phyloP scores from a whole-genome alignment of 1,140 invertebrate genomes.

The Drosophila pseudoananassae region DNA sequence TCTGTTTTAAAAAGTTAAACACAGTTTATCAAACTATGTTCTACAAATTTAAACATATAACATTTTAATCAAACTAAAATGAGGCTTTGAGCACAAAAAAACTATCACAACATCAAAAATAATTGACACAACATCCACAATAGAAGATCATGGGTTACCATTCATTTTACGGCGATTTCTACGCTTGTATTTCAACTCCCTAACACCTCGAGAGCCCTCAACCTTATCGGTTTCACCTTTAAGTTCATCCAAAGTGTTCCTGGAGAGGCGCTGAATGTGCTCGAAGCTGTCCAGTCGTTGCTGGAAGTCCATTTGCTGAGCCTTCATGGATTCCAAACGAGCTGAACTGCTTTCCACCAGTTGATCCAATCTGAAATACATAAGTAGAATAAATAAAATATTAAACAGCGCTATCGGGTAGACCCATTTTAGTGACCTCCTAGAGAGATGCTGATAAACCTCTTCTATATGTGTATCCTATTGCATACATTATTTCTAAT shows the following conservation, averaged over 20 bases:
- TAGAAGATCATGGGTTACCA: constrained; percentile 32
- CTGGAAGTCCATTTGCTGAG: constrained; percentile 66
- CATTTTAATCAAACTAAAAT: too few species aligned
- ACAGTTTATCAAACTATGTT: not conserved
- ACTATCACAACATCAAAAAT: constrained; percentile 37
- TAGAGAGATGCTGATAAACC: constrained; percentile 5
- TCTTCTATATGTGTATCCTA: not conserved
- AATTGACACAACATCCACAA: constrained; percentile 24
- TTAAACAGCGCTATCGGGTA: not conserved
- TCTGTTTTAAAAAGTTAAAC: constrained; percentile 12
- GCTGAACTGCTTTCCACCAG: constrained; percentile 55
- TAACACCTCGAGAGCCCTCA: constrained; percentile 38
- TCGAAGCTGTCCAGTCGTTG: constrained; percentile 69
- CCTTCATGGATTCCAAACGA: constrained; percentile 71
- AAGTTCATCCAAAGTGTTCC: constrained; percentile 65
- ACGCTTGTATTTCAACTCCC: constrained; percentile 52
- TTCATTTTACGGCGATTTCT: constrained; percentile 54
- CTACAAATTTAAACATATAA: not conserved
- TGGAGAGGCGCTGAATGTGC: constrained; percentile 63
- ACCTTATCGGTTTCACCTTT: constrained; percentile 74
- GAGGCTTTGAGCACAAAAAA: not conserved
- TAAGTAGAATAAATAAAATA: not conserved
- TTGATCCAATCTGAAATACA: constrained; percentile 48
- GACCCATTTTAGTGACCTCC: constrained; percentile 10
- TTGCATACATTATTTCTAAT: not conserved